Evolutionary conservation across 2,888 invertebrate species (phyloP).

Genomic region (Mylabris sibirica): DNA sequence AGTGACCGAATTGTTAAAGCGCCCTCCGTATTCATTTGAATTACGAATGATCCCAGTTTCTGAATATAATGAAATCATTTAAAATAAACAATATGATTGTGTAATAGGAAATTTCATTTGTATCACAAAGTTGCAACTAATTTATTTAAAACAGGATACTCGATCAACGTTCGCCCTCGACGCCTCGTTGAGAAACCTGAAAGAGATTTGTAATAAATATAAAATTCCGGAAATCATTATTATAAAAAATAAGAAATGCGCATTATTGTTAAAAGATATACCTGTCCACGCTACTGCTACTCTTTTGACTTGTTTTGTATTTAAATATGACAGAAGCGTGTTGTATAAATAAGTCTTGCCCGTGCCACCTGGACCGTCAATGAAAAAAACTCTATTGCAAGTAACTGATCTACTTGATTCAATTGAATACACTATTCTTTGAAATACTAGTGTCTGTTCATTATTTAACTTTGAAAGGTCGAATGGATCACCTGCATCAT

Average conservation of each 20-base stretch:
- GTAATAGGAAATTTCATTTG: neutral
- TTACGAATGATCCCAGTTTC: constrained; percentile 5
- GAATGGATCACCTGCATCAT: no score
- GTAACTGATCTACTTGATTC: no score
- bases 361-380: no score
- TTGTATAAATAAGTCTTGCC: no score
- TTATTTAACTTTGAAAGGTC: no score
- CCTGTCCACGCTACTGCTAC: no score
- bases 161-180: constrained; percentile 23
- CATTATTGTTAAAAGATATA: neutral
- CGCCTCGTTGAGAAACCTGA: constrained; percentile 27
- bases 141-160: constrained; percentile 20
- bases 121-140: neutral
- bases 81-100: neutral
- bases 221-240: constrained; percentile 22
- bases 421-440: no score
- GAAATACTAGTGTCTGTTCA: no score
- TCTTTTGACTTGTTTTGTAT: no score
- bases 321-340: no score
- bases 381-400: no score
- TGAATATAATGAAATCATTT: neutral
- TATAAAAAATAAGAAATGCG: constrained; percentile 19
- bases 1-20: constrained; percentile 29
- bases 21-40: constrained; percentile 25
- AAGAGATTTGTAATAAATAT: constrained; percentile 22